These are phyloP conservation scores for Petrolisthes cinctipes DNA, from an alignment of 2,888 invertebrate species.

Conservation along the genomic window DNA sequence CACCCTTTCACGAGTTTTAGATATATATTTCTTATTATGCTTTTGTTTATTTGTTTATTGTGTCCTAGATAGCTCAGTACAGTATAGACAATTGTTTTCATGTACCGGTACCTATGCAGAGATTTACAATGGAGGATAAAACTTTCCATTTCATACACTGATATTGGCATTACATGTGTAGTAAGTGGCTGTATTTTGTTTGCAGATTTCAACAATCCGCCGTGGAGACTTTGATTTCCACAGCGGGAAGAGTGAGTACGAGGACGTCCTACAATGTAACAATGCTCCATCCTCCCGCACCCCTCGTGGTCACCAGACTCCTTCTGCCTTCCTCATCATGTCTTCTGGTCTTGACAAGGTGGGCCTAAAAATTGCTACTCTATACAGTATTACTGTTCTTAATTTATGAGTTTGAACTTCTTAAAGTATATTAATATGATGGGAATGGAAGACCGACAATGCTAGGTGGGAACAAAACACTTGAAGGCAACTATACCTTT, in stretches of 20 bases:
- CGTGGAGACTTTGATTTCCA: constrained; percentile 81
- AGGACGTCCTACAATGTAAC: constrained; percentile 85
- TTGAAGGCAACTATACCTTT: no score
- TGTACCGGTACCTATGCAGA: neutral
- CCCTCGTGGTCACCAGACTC: constrained; percentile 86
- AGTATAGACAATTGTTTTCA: neutral
- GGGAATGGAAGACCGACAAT: no score
- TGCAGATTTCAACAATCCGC: constrained; percentile 73
- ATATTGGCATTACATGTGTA: no score
- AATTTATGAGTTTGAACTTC: neutral
- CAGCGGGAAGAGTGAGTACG: constrained; percentile 80
- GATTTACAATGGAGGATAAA: no score
- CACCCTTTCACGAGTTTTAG: no score
- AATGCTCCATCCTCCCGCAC: constrained; percentile 78
- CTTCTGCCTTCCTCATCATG: constrained; percentile 88
- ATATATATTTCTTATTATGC: no score
- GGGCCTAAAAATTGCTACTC: constrained; percentile 38
- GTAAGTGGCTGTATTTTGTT: neutral
- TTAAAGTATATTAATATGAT: neutral
- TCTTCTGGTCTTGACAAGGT: constrained; percentile 84
- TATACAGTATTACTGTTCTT: neutral
- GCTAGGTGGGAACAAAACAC: no score
- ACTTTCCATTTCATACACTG: no score
- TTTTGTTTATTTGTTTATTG: no score
- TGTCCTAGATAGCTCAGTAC: no score